Percentiles rank a stretch among this genome's conserved stretches.
Conservation (phyloP, 2,113 vertebrate genomes). For the Macquaria australasica region DNA sequence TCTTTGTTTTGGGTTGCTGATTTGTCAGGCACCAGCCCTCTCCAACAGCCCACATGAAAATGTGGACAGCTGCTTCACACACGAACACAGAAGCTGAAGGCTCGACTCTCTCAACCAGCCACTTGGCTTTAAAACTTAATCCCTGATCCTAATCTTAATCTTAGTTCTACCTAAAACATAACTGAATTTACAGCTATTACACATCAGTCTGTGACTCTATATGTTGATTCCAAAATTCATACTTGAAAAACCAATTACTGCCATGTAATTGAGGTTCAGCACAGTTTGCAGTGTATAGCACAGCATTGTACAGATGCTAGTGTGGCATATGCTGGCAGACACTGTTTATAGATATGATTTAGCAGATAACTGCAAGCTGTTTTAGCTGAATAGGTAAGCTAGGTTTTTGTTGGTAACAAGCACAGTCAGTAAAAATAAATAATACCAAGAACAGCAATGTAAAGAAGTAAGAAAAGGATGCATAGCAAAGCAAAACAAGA, state of each 20-base stretch:
- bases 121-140: slow-evolving; percentile 11
- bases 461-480: not conserved
- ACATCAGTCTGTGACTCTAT: not conserved
- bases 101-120: not conserved
- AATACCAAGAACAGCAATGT: not conserved
- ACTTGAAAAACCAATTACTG: too few species aligned
- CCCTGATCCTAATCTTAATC: not conserved
- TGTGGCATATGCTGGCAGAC: slow-evolving; percentile 10
- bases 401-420: not conserved
- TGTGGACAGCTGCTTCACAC: slow-evolving; percentile 5
- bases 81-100: not conserved
- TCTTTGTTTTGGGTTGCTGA: not conserved
- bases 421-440: not conserved
- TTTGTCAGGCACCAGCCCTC: not conserved
- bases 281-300: slow-evolving; percentile 1
- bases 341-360: slow-evolving; percentile 22
- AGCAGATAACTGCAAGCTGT: not conserved
- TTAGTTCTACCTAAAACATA: not conserved
- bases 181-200: not conserved
- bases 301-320: not conserved
- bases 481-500: not conserved
- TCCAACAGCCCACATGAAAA: not conserved
- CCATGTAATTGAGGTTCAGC: not conserved
- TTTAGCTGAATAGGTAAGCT: slow-evolving; percentile 19
- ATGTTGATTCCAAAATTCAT: slow-evolving; percentile 1